Conservation (phyloP, 2,888 invertebrate genomes). For the Pseudanteris insignis region DNA sequence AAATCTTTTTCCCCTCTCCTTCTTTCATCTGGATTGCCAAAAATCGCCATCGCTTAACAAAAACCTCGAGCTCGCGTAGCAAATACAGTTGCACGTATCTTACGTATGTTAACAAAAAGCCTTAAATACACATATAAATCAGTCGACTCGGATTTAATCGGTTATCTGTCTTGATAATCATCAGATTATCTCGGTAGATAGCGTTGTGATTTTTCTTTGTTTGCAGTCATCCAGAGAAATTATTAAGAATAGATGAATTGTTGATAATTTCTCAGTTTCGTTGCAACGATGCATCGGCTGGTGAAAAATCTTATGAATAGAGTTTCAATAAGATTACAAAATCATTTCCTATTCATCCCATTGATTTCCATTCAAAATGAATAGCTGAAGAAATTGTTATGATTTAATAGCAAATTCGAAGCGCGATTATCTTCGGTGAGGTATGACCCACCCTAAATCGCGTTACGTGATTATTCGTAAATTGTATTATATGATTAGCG, state of each 20-base stretch:
- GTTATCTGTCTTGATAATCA: constrained; percentile 22
- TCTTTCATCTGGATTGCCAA: too few relatives aligned
- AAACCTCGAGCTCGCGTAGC: too few relatives aligned
- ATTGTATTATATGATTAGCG: constrained; percentile 17
- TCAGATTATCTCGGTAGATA: constrained; percentile 8
- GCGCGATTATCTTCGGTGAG: constrained; percentile 18
- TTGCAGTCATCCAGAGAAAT: constrained; percentile 6
- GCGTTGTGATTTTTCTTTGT: constrained; percentile 5
- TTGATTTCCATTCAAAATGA: constrained; percentile 18
- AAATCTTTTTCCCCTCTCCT: too few relatives aligned
- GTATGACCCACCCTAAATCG: constrained; percentile 19
- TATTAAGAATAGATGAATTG: constrained; percentile 24
- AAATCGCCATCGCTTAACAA: too few relatives aligned
- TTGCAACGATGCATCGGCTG: constrained; percentile 2
- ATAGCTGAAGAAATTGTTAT: constrained; percentile 23
- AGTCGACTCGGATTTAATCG: constrained; percentile 9
- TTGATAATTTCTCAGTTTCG: constrained; percentile 22
- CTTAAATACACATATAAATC: constrained; percentile 27
- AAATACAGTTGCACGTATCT: too few relatives aligned
- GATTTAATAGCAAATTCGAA: constrained; percentile 25
- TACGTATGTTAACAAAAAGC: constrained; percentile 18
- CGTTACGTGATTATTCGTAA: constrained; percentile 20
- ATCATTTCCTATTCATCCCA: constrained; percentile 26
- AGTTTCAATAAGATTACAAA: constrained; percentile 21
- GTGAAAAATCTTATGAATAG: constrained; percentile 18